phyloP scores from a whole-genome alignment of 2,888 invertebrate species.

The Coelinius sp. region DNA sequence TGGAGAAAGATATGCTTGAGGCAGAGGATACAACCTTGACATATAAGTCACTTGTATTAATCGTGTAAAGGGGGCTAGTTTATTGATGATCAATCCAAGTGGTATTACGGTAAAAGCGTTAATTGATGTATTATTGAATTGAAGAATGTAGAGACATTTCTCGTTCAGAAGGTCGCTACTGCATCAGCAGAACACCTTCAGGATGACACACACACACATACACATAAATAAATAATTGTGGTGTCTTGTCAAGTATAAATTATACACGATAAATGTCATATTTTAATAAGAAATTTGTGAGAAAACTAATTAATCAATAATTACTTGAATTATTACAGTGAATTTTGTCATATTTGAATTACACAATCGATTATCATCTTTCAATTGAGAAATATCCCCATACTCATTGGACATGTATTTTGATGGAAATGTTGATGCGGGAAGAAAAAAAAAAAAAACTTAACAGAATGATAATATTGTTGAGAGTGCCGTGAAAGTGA shows the following conservation, averaged over 20 bases:
- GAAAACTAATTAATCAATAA: neutral
- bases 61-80: neutral
- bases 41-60: neutral
- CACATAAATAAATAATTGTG: neutral
- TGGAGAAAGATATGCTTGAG: neutral
- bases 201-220: too few species aligned
- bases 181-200: neutral
- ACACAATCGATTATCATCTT: neutral
- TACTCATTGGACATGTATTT: neutral
- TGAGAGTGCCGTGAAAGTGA: slow-evolving; percentile 32
- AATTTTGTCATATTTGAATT: neutral
- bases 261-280: too few species aligned
- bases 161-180: neutral
- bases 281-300: neutral
- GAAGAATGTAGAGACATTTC: neutral
- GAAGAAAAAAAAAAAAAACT: neutral
- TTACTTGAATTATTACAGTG: neutral
- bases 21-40: slow-evolving; percentile 19
- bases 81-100: neutral
- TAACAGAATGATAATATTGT: slow-evolving; percentile 9
- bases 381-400: neutral
- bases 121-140: neutral
- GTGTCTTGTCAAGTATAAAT: neutral
- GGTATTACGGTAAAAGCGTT: slow-evolving; percentile 16
- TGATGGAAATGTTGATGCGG: neutral